Evolutionary conservation across 2,888 invertebrate species (phyloP), one percentile per base, ranked within the genome.

Genomic region (Ariolimax columbianus): DNA sequence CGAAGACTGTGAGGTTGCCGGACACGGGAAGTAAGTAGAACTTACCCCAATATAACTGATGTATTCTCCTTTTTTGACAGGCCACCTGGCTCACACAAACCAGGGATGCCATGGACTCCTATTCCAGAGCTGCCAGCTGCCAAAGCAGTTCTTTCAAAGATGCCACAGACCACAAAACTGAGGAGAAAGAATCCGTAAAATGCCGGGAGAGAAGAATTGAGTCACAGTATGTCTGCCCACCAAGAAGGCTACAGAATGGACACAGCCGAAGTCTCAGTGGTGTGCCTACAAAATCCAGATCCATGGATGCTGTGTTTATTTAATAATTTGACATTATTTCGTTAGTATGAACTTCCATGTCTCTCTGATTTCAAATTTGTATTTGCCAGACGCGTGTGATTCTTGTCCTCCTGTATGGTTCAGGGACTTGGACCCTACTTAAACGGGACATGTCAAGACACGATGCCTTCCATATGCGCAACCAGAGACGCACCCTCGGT

Each of bases 81-180:
- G 93, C 92, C 84, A 93, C 93, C 38, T 95, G 95, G 95, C 90
- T 95, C 63, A 91, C 92, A 38, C 95, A 95, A 88, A 91, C 95
- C 82, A 92, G 94, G 66, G 94, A 95, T 75, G 95, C 95, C 1
- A 95, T 95, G 89, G 95, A 95, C 87, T 94, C 94, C 83, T 95
- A 95, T 94, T 95, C 95, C 86, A 90, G 94, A 77, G 94, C 94
- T 6, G 86, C 86, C 11, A 83, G 63, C 51, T 85, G 81, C 77
- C 63, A 40, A 30, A 63, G 72, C 11, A 70, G 33, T 59, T 88
- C 89, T 23, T 86, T 87, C 68, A 88, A 87, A 68, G 88, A 87
- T 38, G 86, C 85, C 30, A 77, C n/a, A 38, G 55, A 70, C 30
- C 40, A 72, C 38, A 78, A 78, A 72, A 0, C 59, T 30, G 70